Evolutionary conservation across 2,888 invertebrate species (phyloP).

Genomic region (Hofmannophila pseudospretella): DNA sequence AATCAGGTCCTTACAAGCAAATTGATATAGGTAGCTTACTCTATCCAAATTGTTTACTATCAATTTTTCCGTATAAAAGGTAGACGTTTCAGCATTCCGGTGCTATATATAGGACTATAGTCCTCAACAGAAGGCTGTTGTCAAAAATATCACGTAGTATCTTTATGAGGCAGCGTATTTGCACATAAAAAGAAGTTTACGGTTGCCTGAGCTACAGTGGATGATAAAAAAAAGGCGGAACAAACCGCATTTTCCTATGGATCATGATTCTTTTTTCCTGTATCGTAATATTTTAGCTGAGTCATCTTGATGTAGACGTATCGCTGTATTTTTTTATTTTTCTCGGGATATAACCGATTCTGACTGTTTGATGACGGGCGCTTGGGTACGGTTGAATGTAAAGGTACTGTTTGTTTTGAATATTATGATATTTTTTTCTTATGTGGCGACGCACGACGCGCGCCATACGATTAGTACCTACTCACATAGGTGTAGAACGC

Average conservation of each 20-base stretch:
- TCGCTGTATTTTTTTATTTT: slow-evolving; percentile 8
- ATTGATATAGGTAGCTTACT: too few species aligned
- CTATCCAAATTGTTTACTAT: too few species aligned
- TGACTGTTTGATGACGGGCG: neutral
- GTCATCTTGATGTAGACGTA: slow-evolving; percentile 19
- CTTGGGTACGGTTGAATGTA: neutral
- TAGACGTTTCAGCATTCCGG: too few species aligned
- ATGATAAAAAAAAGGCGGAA: slow-evolving; percentile 25
- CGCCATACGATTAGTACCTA: too few species aligned
- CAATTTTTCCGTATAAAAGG: too few species aligned
- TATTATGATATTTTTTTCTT: too few species aligned
- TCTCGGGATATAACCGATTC: slow-evolving; percentile 2
- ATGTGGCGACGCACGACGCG: too few species aligned
- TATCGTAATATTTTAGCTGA: slow-evolving; percentile 40
- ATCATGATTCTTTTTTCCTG: slow-evolving; percentile 43
- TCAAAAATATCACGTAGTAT: slow-evolving; percentile 67
- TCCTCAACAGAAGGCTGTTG: slow-evolving; percentile 37
- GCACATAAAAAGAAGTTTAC: slow-evolving; percentile 65
- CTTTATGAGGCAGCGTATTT: slow-evolving; percentile 62
- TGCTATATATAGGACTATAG: too few species aligned
- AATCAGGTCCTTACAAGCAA: too few species aligned
- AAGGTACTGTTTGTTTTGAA: too few species aligned
- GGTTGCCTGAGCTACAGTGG: slow-evolving; percentile 15
- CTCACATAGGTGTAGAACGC: too few species aligned
- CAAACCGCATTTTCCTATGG: slow-evolving; percentile 44